phyloP scores from a whole-genome alignment of 1,140 invertebrate species.

The Cataglyphis hispanica region DNA sequence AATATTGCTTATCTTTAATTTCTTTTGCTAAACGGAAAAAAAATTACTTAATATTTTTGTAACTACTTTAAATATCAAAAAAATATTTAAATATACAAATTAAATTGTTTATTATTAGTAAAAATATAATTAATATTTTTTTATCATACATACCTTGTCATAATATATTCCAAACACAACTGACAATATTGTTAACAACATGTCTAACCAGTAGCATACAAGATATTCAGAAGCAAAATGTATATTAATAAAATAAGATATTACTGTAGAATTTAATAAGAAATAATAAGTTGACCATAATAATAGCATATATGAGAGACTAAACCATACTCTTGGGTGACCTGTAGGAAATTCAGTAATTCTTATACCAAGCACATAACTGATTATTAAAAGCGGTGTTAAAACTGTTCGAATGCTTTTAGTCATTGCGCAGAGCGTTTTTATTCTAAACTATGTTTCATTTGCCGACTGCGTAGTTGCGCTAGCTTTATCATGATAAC shows the following conservation, averaged over 20 bases:
- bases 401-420: background rate
- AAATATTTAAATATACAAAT: too few species aligned
- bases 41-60: too few species aligned
- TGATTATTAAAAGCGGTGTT: background rate
- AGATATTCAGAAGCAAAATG: background rate
- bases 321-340: background rate
- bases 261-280: background rate
- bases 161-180: background rate
- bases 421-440: background rate
- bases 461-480: background rate
- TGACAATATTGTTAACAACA: background rate
- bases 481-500: background rate
- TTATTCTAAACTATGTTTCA: background rate
- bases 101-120: too few species aligned
- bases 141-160: slow-evolving; percentile 3
- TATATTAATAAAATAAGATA: too few species aligned
- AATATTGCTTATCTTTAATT: too few species aligned
- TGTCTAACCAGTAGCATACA: background rate
- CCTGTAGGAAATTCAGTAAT: background rate
- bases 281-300: background rate
- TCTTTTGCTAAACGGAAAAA: too few species aligned
- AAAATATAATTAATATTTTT: background rate
- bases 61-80: too few species aligned
- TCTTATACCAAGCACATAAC: background rate
- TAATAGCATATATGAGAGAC: background rate